Evolutionary conservation across 2,797 vertebrate genomes (phyloP).

Genomic region (Strix occidentalis): DNA sequence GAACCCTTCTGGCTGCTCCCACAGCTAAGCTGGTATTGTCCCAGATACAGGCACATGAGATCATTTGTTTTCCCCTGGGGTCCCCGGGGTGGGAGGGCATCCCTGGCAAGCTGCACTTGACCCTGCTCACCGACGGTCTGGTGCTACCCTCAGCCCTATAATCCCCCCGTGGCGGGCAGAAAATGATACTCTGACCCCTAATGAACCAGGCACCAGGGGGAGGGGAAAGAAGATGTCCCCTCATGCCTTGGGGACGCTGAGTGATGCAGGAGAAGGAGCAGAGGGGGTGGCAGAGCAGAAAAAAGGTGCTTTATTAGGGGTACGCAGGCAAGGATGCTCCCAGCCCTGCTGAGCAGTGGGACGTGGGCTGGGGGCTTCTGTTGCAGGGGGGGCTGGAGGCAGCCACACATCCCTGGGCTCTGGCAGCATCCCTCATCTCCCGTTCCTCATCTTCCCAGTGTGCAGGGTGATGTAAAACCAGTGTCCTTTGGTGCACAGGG

Average conservation of each 20-base stretch:
- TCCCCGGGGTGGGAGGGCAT: neutral
- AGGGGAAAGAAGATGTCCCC: neutral
- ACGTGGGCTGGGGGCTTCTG: neutral
- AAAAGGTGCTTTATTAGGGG: neutral
- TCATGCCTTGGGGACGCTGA: neutral
- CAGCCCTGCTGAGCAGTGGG: neutral
- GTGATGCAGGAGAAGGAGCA: neutral
- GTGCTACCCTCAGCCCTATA: neutral
- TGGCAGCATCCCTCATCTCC: neutral
- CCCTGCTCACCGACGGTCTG: accelerated
- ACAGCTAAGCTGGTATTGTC: conserved; percentile 52
- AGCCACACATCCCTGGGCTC: accelerated
- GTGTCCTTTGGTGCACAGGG: accelerated
- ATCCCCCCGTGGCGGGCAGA: accelerated
- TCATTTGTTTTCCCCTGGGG: neutral
- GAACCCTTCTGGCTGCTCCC: conserved; percentile 22
- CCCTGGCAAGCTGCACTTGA: neutral
- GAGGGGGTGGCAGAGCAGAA: neutral
- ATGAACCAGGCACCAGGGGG: accelerated
- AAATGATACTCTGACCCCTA: neutral
- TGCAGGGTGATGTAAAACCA: accelerated
- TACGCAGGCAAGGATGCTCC: neutral
- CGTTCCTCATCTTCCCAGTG: accelerated
- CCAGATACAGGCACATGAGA: conserved; percentile 49
- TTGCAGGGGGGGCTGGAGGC: neutral